phyloP scores from a whole-genome alignment of 2,888 invertebrate species.

The Drosophila borealis region DNA sequence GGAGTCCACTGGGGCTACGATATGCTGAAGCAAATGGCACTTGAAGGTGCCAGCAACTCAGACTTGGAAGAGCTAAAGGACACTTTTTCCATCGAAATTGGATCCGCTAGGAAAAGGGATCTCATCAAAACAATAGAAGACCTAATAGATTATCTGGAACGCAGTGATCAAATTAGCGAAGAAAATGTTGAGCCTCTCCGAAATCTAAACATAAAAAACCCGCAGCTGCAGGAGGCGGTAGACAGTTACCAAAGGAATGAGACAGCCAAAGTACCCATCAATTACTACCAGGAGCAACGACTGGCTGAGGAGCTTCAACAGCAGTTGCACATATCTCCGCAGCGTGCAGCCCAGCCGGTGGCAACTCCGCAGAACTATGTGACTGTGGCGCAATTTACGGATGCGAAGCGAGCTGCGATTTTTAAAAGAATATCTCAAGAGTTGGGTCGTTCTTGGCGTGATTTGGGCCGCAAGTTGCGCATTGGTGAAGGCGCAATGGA shows the following conservation, averaged over 20 bases:
- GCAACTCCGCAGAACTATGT: constrained; percentile 39
- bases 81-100: constrained; percentile 66
- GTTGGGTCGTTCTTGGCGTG: constrained; percentile 82
- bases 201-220: constrained; percentile 47
- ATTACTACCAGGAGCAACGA: constrained; percentile 68
- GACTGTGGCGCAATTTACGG: constrained; percentile 47
- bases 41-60: constrained; percentile 18
- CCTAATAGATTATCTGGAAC: constrained; percentile 79
- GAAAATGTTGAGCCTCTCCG: constrained; percentile 70
- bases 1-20: constrained; percentile 67
- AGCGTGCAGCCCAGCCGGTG: neutral
- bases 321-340: constrained; percentile 44
- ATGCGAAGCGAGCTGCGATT: constrained; percentile 74
- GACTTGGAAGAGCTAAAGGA: constrained; percentile 70
- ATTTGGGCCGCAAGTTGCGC: constrained; percentile 78
- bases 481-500: constrained; percentile 82
- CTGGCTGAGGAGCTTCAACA: constrained; percentile 64
- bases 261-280: constrained; percentile 11
- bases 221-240: constrained; percentile 53
- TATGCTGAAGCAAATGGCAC: constrained; percentile 63
- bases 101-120: constrained; percentile 67
- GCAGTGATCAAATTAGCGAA: constrained; percentile 72
- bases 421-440: constrained; percentile 77
- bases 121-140: constrained; percentile 67
- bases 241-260: constrained; percentile 43